These are phyloP conservation scores for Catostylus mosaicus DNA, from an alignment of 30 jellyfish, hydroid and myxozoan genomes.

Conservation along the genomic window DNA sequence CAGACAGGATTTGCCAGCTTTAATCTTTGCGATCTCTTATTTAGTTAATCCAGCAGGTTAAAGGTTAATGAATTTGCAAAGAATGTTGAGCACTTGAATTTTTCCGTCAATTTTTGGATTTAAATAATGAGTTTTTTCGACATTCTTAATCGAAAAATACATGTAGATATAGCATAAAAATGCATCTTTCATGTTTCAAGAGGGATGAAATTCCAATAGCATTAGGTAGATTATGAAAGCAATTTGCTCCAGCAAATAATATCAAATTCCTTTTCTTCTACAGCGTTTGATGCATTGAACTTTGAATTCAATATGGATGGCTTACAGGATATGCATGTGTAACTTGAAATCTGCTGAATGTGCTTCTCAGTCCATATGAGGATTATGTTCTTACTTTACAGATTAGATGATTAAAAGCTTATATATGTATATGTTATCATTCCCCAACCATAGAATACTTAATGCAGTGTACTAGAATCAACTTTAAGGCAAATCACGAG, in stretches of 20 bases:
- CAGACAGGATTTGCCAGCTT: too few species aligned
- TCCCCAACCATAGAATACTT: not conserved
- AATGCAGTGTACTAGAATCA: too few species aligned
- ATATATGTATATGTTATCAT: constrained; percentile 17
- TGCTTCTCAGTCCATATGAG: not conserved
- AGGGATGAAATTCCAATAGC: constrained; percentile 4
- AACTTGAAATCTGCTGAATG: not conserved
- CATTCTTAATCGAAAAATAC: too few species aligned
- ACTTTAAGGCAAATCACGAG: too few species aligned
- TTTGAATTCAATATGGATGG: not conserved
- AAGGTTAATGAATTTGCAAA: too few species aligned
- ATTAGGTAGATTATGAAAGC: not conserved
- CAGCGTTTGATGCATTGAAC: not conserved
- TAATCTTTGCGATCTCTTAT: too few species aligned
- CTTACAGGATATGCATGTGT: not conserved
- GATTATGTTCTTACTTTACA: not conserved
- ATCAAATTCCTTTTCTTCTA: not conserved
- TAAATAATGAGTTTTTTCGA: too few species aligned
- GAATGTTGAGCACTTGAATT: too few species aligned
- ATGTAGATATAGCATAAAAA: too few species aligned
- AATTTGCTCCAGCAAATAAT: not conserved
- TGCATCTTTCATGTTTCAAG: not conserved
- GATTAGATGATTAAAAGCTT: not conserved
- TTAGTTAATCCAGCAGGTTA: too few species aligned
- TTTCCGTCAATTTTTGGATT: too few species aligned